Percentiles rank a stretch among this genome's conserved stretches.
Conservation (phyloP, 2,113 vertebrate genomes). For the Macrotis lagotis region DNA sequence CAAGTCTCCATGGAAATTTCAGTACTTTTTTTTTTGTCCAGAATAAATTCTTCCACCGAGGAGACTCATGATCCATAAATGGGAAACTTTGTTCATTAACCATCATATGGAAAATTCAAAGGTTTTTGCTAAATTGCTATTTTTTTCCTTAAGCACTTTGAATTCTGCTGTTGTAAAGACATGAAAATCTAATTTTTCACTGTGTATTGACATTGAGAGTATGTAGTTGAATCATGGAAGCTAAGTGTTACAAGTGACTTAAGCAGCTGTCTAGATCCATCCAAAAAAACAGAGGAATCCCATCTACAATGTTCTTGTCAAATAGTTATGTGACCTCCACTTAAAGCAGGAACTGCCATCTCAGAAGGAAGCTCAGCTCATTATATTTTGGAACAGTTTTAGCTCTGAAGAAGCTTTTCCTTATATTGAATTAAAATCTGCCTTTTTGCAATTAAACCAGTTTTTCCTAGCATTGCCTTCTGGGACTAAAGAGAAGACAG, state of each 20-base stretch:
- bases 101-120: not conserved
- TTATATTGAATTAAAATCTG: not conserved
- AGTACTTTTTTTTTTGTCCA: slow-evolving; percentile 14
- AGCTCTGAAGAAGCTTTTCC: not conserved
- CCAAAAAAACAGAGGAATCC: not conserved
- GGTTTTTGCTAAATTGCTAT: not conserved
- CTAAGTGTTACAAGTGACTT: not conserved
- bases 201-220: not conserved
- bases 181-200: not conserved
- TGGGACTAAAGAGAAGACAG: not conserved
- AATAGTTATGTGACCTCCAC: not conserved
- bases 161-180: not conserved
- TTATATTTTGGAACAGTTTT: not conserved
- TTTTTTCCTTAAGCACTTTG: not conserved
- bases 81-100: not conserved
- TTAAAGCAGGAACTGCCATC: not conserved
- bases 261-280: not conserved
- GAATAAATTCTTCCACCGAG: not conserved
- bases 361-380: not conserved
- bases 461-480: not conserved
- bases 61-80: not conserved
- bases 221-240: not conserved
- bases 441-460: not conserved
- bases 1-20: not conserved
- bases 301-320: not conserved